A percentile compares a stretch with the other conserved stretches of the same genome.
phyloP scores from a whole-genome alignment of 2,888 invertebrate genomes.

The Trachelus tabidus region DNA sequence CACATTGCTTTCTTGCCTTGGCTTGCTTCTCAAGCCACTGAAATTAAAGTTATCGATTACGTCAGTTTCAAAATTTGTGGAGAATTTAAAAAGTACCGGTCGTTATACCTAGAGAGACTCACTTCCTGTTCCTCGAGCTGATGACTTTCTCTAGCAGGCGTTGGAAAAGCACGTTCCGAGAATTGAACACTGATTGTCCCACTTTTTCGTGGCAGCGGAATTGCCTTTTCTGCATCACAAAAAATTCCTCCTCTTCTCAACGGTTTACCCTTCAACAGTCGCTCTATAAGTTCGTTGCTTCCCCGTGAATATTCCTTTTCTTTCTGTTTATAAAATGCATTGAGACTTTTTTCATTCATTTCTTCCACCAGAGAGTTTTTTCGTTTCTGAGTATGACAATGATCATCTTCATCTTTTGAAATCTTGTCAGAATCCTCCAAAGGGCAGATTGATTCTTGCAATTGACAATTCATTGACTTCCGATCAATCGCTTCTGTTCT shows the following conservation, averaged over 20 bases:
- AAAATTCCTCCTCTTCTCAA: conserved; percentile 55
- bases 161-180: conserved; percentile 82
- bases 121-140: conserved; percentile 78
- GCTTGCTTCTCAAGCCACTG: conserved; percentile 84
- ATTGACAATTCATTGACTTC: neutral
- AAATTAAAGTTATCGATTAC: conserved; percentile 11
- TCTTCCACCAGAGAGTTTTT: neutral
- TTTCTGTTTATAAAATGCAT: conserved; percentile 22
- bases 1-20: conserved; percentile 75
- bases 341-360: conserved; percentile 22
- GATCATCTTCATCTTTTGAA: conserved; percentile 17
- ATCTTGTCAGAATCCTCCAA: conserved; percentile 33
- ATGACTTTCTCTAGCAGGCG: conserved; percentile 82
- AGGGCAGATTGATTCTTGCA: conserved; percentile 20
- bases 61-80: neutral
- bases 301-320: conserved; percentile 19
- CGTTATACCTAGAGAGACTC: conserved; percentile 6
- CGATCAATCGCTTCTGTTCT: neutral
- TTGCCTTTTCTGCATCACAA: conserved; percentile 59
- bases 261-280: conserved; percentile 44
- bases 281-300: conserved; percentile 31
- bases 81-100: neutral
- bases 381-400: neutral
- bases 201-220: conserved; percentile 71
- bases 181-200: conserved; percentile 76